phyloP scores from a whole-genome alignment of 2,797 vertebrate genomes.

The Monodelphis domestica region DNA sequence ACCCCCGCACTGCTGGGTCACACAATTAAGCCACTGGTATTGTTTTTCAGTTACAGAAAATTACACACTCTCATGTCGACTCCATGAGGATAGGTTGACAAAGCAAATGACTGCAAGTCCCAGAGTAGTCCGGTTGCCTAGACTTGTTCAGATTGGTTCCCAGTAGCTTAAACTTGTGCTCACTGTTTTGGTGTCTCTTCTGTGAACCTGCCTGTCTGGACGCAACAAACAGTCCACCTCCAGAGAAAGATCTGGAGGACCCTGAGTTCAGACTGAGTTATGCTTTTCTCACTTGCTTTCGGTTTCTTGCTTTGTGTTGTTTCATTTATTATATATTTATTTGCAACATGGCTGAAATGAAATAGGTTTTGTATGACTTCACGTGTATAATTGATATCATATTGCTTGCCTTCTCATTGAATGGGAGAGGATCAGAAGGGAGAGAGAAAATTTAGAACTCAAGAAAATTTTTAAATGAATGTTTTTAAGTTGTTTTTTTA shows the following conservation, averaged over 20 bases:
- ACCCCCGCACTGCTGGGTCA: not conserved
- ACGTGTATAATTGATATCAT: not conserved
- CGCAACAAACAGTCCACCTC: not conserved
- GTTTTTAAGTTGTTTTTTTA: not conserved
- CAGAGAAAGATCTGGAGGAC: not conserved
- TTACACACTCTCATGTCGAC: not conserved
- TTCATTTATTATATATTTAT: not conserved
- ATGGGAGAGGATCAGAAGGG: not conserved
- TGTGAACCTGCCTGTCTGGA: not conserved
- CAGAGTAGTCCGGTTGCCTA: not conserved
- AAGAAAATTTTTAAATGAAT: not conserved
- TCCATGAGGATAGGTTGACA: not conserved
- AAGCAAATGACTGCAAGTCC: not conserved
- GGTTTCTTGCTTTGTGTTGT: not conserved
- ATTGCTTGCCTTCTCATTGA: not conserved
- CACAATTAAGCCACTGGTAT: not conserved
- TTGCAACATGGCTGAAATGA: not conserved
- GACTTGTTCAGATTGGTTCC: not conserved
- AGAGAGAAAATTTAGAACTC: not conserved
- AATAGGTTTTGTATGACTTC: not conserved
- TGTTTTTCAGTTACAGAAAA: not conserved
- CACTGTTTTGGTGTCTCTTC: not conserved
- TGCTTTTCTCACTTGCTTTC: not conserved
- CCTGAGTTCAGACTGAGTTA: not conserved
- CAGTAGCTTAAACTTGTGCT: not conserved